Evolutionary conservation across 2,888 invertebrate species (phyloP), one percentile per base, ranked within the genome.

Genomic region (Syritta pipiens): DNA sequence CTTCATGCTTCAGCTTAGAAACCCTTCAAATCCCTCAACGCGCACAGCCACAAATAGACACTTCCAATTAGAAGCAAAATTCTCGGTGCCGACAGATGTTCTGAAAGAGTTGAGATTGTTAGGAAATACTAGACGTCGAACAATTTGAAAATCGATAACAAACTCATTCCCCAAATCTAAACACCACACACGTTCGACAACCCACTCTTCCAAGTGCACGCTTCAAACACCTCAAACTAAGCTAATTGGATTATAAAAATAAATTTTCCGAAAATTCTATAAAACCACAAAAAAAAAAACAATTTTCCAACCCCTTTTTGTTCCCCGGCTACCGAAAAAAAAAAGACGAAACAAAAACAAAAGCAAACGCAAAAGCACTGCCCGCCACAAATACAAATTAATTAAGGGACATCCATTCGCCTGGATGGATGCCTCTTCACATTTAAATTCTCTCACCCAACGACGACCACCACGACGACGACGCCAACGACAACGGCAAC

Each of bases 391-490:
- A 32, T 48, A 53, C 71, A 77, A 77, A 77, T 65, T 77, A 77
- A 71, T 71, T 65, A 63, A 65, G 46, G 46, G 63, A 71, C 53
- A 71, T 59, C 65, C 53, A 59, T 63, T 69, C 53, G 44, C 30
- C 30, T 55, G 48, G 35, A n/a, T n/a, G n/a, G n/a, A 63, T 51
- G 57, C 57, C 69, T 57, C 37, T 62, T 68, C 17, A 35, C 40
- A 62, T 68, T 55, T 48, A 53, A 75, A 60, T 53, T 14, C 28
- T 26, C 28, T 40, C 57, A 32, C 26, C 55, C 63, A 55, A n/a
- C n/a, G 30, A 12, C 19, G 20, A 32, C 35, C n/a, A n/a, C 44
- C 2, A 53, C 24, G 26, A 3, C 22, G 20, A 24, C 20, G 17
- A 42, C 51, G 12, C 20, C 20, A 17, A 26, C 9, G 17, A 26